phyloP scores from a whole-genome alignment of 2,888 invertebrate genomes.

The Epistrophe grossulariae region DNA sequence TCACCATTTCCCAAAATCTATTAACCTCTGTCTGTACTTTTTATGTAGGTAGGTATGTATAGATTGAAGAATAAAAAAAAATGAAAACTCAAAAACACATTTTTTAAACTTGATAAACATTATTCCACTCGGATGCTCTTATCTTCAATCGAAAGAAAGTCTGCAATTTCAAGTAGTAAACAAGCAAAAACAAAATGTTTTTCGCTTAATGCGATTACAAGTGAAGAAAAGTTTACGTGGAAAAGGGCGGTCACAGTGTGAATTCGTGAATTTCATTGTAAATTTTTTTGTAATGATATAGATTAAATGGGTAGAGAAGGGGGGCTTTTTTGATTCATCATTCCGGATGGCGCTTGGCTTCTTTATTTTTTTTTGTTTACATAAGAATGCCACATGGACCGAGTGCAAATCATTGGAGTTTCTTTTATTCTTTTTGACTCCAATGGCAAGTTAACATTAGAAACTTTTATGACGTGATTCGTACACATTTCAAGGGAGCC shows the following conservation, averaged over 20 bases:
- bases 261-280: neutral
- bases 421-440: neutral
- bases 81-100: neutral
- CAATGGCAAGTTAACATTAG: constrained; percentile 14
- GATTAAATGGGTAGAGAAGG: neutral
- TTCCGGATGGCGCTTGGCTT: constrained; percentile 30
- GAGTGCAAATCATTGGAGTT: neutral
- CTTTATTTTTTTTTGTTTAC: constrained; percentile 60
- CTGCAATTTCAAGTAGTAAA: constrained; percentile 32
- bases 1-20: neutral
- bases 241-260: constrained; percentile 63
- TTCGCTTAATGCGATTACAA: constrained; percentile 7
- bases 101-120: constrained; percentile 18
- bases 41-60: neutral
- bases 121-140: constrained; percentile 18
- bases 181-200: constrained; percentile 13
- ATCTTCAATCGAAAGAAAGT: constrained; percentile 42
- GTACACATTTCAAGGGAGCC: constrained; percentile 46
- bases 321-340: constrained; percentile 8
- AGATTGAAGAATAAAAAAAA: neutral
- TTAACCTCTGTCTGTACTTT: neutral
- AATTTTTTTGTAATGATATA: constrained; percentile 22
- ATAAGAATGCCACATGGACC: constrained; percentile 55
- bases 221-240: constrained; percentile 16
- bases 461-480: constrained; percentile 63